Conservation (phyloP, 2,888 invertebrate species). For the Agriopis aurantiaria region DNA sequence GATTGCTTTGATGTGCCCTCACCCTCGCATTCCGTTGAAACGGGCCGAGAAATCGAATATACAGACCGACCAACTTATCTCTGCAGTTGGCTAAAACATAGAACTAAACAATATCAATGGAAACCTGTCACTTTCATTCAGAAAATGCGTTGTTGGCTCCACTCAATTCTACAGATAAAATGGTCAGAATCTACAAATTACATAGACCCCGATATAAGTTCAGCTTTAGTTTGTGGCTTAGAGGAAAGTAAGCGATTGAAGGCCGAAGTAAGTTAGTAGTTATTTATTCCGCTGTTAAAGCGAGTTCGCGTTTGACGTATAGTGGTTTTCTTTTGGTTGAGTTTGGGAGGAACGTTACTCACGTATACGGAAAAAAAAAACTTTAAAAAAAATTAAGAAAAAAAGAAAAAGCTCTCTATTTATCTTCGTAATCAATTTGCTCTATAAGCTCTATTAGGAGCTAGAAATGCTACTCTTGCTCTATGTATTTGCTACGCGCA, state of each 20-base stretch:
- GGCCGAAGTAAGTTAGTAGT: background rate
- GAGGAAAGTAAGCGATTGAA: background rate
- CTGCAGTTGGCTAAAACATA: too few relatives aligned
- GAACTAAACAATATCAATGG: too few relatives aligned
- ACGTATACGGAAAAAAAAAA: background rate
- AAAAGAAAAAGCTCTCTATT: too few relatives aligned
- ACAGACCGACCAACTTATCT: background rate
- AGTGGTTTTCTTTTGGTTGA: background rate
- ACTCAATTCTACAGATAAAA: too few relatives aligned
- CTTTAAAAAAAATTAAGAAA: too few relatives aligned
- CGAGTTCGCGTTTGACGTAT: background rate
- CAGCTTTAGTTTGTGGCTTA: background rate
- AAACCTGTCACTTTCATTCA: too few relatives aligned
- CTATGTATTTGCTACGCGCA: too few relatives aligned
- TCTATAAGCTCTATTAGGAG: too few relatives aligned
- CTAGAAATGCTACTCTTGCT: too few relatives aligned
- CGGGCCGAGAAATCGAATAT: constrained; percentile 1
- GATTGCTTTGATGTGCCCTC: constrained; percentile 25
- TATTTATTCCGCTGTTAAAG: background rate
- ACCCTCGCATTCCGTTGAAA: background rate
- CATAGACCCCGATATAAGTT: background rate
- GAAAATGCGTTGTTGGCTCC: too few relatives aligned
- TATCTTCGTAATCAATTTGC: too few relatives aligned
- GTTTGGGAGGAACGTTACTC: background rate
- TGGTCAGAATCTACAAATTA: background rate